phyloP scores from a whole-genome alignment of 2,113 vertebrate genomes.

The Garra rufa region DNA sequence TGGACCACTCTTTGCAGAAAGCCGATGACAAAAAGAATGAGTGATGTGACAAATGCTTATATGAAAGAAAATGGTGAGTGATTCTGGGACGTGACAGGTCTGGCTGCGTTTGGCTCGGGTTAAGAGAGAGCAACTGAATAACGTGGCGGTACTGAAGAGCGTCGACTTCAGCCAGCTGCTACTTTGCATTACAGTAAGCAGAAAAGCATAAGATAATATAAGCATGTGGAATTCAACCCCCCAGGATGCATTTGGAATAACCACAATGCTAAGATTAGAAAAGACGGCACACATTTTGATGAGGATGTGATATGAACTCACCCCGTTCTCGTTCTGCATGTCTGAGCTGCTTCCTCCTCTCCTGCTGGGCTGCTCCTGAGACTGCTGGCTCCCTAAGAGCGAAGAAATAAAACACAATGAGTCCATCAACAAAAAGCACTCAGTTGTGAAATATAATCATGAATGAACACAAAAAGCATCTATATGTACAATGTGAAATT shows the following conservation, averaged over 20 bases:
- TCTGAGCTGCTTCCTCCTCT: constrained; percentile 84
- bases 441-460: neutral
- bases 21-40: constrained; percentile 22
- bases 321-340: constrained; percentile 92
- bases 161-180: constrained; percentile 1
- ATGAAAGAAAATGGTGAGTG: constrained; percentile 35
- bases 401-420: neutral
- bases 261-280: constrained; percentile 28
- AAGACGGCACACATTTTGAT: constrained; percentile 25
- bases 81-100: neutral
- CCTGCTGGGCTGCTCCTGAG: constrained; percentile 83
- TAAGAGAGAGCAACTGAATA: neutral
- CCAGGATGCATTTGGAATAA: constrained; percentile 19
- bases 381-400: constrained; percentile 85
- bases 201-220: neutral
- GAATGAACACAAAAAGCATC: neutral
- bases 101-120: neutral
- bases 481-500: neutral
- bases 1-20: constrained; percentile 63
- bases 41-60: constrained; percentile 5
- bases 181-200: constrained; percentile 10
- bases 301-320: constrained; percentile 68
- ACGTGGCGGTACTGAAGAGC: constrained; percentile 5
- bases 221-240: neutral
- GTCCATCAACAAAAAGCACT: neutral